Evolutionary conservation across 1,140 invertebrate species (phyloP).

Genomic region (Neodiprion pinetum): DNA sequence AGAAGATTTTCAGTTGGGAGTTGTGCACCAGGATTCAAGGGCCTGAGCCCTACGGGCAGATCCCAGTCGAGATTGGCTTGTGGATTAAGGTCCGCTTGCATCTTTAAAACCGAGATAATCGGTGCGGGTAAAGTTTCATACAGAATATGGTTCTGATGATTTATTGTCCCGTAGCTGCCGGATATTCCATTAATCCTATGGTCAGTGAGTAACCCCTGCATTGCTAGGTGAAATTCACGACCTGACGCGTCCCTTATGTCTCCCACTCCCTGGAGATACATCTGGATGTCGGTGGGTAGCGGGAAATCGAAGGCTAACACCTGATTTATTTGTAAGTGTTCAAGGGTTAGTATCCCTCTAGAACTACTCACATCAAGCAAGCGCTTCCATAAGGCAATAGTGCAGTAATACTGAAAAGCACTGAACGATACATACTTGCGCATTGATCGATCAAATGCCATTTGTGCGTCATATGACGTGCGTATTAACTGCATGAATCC

Average conservation of each 20-base stretch:
- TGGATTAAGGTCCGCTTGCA: neutral
- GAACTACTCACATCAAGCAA: neutral
- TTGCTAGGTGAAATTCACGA: neutral
- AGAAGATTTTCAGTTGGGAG: too few species aligned
- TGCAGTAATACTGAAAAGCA: neutral
- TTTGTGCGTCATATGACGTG: neutral
- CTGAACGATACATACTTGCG: neutral
- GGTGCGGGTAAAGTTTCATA: neutral
- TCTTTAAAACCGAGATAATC: neutral
- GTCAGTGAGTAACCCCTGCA: neutral
- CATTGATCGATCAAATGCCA: neutral
- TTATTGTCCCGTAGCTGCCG: neutral
- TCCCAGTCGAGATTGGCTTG: neutral
- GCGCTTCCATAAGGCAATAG: neutral
- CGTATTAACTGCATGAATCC: neutral
- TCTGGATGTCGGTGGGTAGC: neutral
- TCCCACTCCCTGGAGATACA: neutral
- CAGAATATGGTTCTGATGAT: neutral
- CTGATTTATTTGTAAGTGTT: neutral
- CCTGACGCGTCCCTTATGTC: neutral
- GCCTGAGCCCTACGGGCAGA: neutral
- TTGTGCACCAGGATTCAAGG: too few species aligned
- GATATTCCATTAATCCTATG: neutral
- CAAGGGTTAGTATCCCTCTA: neutral
- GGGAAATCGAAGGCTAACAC: neutral